Evolutionary conservation across 2,888 invertebrate genomes (phyloP), one percentile per base, ranked within the genome.

Genomic region (Amphipoea oculea): DNA sequence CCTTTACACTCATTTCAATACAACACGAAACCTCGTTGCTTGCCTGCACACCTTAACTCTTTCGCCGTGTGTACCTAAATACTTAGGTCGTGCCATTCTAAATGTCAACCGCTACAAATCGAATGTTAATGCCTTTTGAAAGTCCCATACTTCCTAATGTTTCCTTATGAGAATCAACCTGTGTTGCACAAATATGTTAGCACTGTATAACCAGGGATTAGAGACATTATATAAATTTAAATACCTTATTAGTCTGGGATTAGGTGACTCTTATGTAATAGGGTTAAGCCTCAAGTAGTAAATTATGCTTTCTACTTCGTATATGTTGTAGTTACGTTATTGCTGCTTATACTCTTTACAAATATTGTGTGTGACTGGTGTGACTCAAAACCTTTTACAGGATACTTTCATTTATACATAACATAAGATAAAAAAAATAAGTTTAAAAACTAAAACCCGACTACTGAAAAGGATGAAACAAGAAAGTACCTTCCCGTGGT

Each of bases 81-180:
- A 83, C 74, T 42, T 73, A 71, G 60, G 36, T 90, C 90, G 90
- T 90, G 90, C 86, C 77, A 71, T 69, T 73, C 76, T 84, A 88
- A 90, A 90, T 90, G 89, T 88, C 89, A 84, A 79, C 76, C 79
- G 72, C 48, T 77, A 82, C 84, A 78, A 86, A 90, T 90, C 88
- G 85, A 81, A 90, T 85, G 87, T 81, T 83, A 89, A 86, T 88
- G 86, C 29, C 65, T 78, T 86, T 71, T n/a, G 86, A 86, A 86
- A 84, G 84, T 68, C 54, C 73, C 42, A 65, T 67, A 83, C 86
- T 84, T 86, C 86, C 79, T 78, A 74, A 76, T 57, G 67, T 74
- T 79, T 60, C 80, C 80, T 63, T 79, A 76, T 48, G 66, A 57
- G 76, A 73, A 70, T 42, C 65, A 71, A 72, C 74, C 86, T 54